Conservation (phyloP, 2,888 invertebrate species). For the Leistus spinibarbis region DNA sequence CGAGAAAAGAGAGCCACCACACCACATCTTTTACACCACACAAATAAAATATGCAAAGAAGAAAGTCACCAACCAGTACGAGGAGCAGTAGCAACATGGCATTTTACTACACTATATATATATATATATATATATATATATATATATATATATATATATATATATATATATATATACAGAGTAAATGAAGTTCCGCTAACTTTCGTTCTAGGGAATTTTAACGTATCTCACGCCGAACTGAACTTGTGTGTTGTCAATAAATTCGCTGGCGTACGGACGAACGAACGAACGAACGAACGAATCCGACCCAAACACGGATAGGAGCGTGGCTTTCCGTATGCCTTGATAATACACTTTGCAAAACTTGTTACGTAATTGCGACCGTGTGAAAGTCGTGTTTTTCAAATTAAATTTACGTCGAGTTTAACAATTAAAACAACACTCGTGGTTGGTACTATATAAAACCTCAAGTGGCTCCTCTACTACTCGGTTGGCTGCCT, state of each 20-base stretch:
- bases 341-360: not conserved
- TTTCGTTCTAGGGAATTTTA: slow-evolving; percentile 25
- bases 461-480: not conserved
- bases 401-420: not conserved
- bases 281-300: slow-evolving; percentile 3
- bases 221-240: slow-evolving; percentile 17
- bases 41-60: not conserved
- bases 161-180: slow-evolving; percentile 12
- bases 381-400: not conserved
- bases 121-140: slow-evolving; percentile 18
- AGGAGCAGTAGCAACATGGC: no score
- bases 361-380: not conserved
- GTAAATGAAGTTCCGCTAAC: slow-evolving; percentile 31
- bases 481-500: not conserved
- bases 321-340: not conserved
- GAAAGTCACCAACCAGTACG: not conserved
- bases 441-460: not conserved
- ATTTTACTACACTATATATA: not conserved
- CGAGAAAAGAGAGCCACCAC: no score
- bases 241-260: slow-evolving; percentile 20
- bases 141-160: slow-evolving; percentile 18
- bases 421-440: slow-evolving; percentile 8
- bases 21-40: not conserved
- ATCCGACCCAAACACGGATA: not conserved
- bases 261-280: slow-evolving; percentile 6